Percentiles rank a stretch among this genome's conserved stretches.
These are phyloP conservation scores for Hymenopus coronatus DNA, from an alignment of 2,888 invertebrate genomes.

Conservation along the genomic window DNA sequence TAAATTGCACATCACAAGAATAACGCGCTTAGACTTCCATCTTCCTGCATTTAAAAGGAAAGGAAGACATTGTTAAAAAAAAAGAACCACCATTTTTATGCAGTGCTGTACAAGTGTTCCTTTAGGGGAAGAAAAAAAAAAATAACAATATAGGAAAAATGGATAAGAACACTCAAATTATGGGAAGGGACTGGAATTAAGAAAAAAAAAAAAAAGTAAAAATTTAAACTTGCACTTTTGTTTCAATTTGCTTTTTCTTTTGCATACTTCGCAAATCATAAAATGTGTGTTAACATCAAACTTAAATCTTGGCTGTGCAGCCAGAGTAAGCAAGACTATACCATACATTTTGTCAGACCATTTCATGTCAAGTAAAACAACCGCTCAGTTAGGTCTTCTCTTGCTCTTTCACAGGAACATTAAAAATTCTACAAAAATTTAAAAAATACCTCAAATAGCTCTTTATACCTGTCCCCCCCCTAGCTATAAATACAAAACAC, in stretches of 20 bases:
- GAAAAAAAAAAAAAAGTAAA: neutral
- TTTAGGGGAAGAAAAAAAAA: neutral
- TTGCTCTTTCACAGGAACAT: neutral
- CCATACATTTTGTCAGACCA: neutral
- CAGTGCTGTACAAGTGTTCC: neutral
- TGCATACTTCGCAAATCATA: neutral
- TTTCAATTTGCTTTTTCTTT: neutral
- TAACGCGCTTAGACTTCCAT: neutral
- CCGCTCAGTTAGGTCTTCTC: neutral
- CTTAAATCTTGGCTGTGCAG: neutral
- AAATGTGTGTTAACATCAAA: neutral
- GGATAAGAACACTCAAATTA: neutral
- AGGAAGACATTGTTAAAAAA: neutral
- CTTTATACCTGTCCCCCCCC: neutral
- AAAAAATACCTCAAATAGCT: neutral
- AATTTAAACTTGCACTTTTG: neutral
- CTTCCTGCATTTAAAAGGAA: neutral
- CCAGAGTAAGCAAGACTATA: neutral
- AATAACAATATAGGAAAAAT: neutral
- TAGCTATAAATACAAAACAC: conserved; percentile 14
- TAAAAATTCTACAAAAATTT: neutral
- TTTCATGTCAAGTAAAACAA: neutral
- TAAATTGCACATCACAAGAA: neutral
- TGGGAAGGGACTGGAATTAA: neutral
- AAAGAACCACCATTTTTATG: neutral